phyloP scores from a whole-genome alignment of 2,797 vertebrate species.

The Macroramphosus scolopax region DNA sequence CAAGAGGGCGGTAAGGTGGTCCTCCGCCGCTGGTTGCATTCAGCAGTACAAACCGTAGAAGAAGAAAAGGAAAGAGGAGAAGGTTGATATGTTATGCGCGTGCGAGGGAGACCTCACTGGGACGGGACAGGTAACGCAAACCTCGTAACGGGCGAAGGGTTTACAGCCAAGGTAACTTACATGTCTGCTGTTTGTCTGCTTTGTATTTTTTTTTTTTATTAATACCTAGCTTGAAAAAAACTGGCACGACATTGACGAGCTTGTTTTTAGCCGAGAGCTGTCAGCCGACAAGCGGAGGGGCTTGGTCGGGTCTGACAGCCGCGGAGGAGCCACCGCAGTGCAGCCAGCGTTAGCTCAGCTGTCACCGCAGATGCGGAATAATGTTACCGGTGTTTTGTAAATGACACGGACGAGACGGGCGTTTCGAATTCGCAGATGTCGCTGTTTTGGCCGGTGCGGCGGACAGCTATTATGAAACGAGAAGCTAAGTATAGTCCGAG shows the following conservation, averaged over 20 bases:
- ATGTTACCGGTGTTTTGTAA: conserved; percentile 32
- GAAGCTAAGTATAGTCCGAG: neutral
- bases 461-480: neutral
- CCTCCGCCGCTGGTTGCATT: neutral
- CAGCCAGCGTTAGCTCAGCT: conserved; percentile 68
- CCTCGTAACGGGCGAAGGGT: conserved; percentile 11
- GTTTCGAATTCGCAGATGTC: neutral
- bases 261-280: conserved; percentile 35
- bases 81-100: conserved; percentile 61
- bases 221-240: too few relatives aligned
- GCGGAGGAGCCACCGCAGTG: conserved; percentile 59
- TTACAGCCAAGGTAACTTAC: conserved; percentile 39
- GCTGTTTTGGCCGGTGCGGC: neutral
- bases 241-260: neutral
- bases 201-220: neutral
- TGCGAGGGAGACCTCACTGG: conserved; percentile 67
- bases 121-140: conserved; percentile 67
- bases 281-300: conserved; percentile 45
- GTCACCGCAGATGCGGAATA: conserved; percentile 52
- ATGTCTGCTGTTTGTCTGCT: neutral
- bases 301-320: conserved; percentile 62
- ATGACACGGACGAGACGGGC: conserved; percentile 28
- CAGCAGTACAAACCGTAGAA: conserved; percentile 1
- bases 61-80: conserved; percentile 40
- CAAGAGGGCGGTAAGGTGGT: conserved; percentile 32